These are phyloP conservation scores for Drosophila koepferae DNA, from an alignment of 2,888 invertebrate species.

Conservation along the genomic window DNA sequence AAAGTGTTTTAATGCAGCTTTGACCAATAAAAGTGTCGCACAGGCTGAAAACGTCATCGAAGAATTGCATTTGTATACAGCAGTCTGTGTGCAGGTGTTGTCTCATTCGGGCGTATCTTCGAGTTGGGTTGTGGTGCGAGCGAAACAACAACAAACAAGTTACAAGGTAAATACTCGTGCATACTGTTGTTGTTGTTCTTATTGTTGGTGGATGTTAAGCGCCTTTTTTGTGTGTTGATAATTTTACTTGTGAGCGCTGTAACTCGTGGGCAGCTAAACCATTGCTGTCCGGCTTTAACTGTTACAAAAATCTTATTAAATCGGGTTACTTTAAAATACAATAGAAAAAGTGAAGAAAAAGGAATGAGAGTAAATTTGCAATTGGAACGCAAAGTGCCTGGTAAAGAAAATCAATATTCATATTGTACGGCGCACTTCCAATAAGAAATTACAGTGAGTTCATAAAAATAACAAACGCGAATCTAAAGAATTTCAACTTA, in stretches of 20 bases:
- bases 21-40: slow-evolving; percentile 32
- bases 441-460: slow-evolving; percentile 52
- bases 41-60: slow-evolving; percentile 43
- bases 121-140: slow-evolving; percentile 65
- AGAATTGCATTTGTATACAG: slow-evolving; percentile 68
- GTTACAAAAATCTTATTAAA: slow-evolving; percentile 15
- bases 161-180: slow-evolving; percentile 78
- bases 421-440: slow-evolving; percentile 41
- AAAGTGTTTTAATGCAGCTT: slow-evolving; percentile 22
- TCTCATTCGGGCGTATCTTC: slow-evolving; percentile 67
- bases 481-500: slow-evolving; percentile 44
- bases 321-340: slow-evolving; percentile 8
- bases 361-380: background rate
- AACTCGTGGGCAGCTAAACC: slow-evolving; percentile 71
- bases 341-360: slow-evolving; percentile 7
- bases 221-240: slow-evolving; percentile 78
- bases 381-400: slow-evolving; percentile 32
- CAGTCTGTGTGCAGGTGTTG: slow-evolving; percentile 62
- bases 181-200: slow-evolving; percentile 60
- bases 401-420: slow-evolving; percentile 72
- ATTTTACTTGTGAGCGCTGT: slow-evolving; percentile 76
- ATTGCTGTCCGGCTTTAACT: slow-evolving; percentile 30
- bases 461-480: slow-evolving; percentile 41
- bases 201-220: slow-evolving; percentile 77
- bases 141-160: slow-evolving; percentile 80